These are phyloP conservation scores for Cerceris ruficornis DNA, from an alignment of 2,888 invertebrate genomes.

Conservation along the genomic window DNA sequence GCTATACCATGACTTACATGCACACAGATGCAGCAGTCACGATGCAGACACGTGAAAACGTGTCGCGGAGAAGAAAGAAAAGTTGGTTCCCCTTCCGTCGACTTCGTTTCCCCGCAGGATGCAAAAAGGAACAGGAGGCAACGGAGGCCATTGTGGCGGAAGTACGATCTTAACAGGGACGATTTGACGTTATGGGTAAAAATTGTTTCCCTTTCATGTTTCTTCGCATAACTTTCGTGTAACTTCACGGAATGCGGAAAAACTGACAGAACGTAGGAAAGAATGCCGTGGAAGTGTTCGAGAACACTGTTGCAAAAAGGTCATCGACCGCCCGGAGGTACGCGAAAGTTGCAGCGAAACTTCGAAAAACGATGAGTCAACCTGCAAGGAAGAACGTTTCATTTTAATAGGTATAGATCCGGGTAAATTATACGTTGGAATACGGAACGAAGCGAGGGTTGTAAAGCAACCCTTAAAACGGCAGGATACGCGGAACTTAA, in stretches of 20 bases:
- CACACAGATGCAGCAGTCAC: constrained; percentile 10
- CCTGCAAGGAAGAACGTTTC: constrained; percentile 23
- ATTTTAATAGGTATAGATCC: constrained; percentile 22
- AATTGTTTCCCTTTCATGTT: constrained; percentile 26
- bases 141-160: constrained; percentile 17
- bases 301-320: constrained; percentile 32
- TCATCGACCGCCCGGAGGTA: constrained; percentile 33
- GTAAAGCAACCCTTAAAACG: background rate
- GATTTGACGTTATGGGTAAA: constrained; percentile 38
- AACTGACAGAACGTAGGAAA: constrained; percentile 25
- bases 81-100: constrained; percentile 23
- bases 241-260: constrained; percentile 13
- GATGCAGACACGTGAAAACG: background rate
- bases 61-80: constrained; percentile 24
- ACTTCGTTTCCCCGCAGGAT: constrained; percentile 6
- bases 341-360: constrained; percentile 33
- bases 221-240: constrained; percentile 29
- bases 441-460: background rate
- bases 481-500: background rate
- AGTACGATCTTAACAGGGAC: constrained; percentile 18
- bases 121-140: constrained; percentile 26
- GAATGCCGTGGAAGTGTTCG: constrained; percentile 28
- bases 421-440: constrained; percentile 30
- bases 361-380: constrained; percentile 18
- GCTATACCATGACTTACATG: background rate